Percentiles rank a stretch among this genome's conserved stretches.
These are phyloP conservation scores for Bombus difficillimus DNA, from an alignment of 1,140 invertebrate genomes.

Conservation along the genomic window DNA sequence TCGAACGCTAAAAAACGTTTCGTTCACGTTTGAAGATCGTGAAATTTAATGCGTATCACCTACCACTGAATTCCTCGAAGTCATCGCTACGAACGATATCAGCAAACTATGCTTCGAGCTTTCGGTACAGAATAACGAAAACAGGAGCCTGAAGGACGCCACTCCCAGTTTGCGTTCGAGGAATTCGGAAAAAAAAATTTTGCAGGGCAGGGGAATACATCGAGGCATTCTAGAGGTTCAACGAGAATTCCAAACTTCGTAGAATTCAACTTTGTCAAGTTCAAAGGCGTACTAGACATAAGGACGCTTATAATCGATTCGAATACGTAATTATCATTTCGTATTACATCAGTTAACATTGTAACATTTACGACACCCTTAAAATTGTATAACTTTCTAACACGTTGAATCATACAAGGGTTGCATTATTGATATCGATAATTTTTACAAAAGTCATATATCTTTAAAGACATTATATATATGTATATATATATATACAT, in stretches of 20 bases:
- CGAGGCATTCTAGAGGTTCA: slow-evolving; percentile 45
- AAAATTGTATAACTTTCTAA: slow-evolving; percentile 21
- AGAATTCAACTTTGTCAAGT: slow-evolving; percentile 43
- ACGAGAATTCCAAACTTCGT: slow-evolving; percentile 49
- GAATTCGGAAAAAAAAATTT: slow-evolving; percentile 69
- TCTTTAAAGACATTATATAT: not conserved
- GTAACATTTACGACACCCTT: not conserved
- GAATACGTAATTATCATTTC: not conserved
- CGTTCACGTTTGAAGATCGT: not conserved
- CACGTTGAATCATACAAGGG: slow-evolving; percentile 1
- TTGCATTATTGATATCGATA: slow-evolving; percentile 38
- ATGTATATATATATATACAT: too few relatives aligned
- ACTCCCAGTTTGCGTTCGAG: slow-evolving; percentile 53
- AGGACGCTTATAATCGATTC: slow-evolving; percentile 1
- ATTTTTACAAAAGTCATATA: slow-evolving; percentile 36
- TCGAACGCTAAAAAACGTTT: not conserved
- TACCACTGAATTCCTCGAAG: slow-evolving; percentile 42
- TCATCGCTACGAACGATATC: slow-evolving; percentile 44
- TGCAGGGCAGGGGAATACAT: slow-evolving; percentile 11
- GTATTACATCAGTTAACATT: not conserved
- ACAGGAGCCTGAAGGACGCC: slow-evolving; percentile 64
- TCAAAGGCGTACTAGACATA: slow-evolving; percentile 12
- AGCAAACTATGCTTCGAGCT: slow-evolving; percentile 37
- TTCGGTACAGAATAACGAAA: slow-evolving; percentile 58
- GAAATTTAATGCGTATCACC: slow-evolving; percentile 19